These are phyloP conservation scores for Gobionotothen gibberifrons DNA, from an alignment of 2,797 vertebrate genomes.

Conservation along the genomic window DNA sequence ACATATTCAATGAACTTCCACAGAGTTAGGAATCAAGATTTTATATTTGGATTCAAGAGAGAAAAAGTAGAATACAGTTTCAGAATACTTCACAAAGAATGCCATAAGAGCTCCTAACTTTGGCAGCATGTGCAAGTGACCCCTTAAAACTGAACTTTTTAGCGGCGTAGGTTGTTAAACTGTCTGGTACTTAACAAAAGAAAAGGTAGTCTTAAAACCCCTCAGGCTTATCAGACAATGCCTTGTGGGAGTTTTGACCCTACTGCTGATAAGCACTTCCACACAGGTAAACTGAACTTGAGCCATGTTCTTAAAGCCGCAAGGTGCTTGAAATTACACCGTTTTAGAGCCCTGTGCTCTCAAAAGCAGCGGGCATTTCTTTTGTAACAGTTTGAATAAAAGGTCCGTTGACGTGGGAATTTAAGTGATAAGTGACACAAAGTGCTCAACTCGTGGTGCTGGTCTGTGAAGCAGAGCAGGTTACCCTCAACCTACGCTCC, in stretches of 20 bases:
- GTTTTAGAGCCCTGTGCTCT: conserved; percentile 10
- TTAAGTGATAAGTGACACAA: conserved; percentile 63
- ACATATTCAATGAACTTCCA: conserved; percentile 5
- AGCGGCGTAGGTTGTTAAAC: too few relatives aligned
- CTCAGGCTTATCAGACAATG: not conserved
- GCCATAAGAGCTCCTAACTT: not conserved
- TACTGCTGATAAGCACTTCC: conserved; percentile 4
- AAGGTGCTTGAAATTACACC: not conserved
- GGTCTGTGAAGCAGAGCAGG: conserved; percentile 48
- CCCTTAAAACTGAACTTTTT: not conserved
- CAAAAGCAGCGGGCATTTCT: conserved; percentile 37
- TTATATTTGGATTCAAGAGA: not conserved
- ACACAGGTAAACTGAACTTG: not conserved
- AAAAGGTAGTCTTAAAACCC: not conserved
- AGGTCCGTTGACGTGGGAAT: conserved; percentile 48
- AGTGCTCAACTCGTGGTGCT: conserved; percentile 46
- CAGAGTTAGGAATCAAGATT: not conserved
- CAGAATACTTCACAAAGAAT: conserved; percentile 4
- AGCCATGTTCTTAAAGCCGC: conserved; percentile 6
- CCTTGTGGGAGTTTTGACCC: not conserved
- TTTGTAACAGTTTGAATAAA: conserved; percentile 42
- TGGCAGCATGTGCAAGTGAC: not conserved
- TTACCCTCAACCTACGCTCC: conserved; percentile 50
- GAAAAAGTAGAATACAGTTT: not conserved
- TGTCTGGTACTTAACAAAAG: too few relatives aligned